Base-by-base conservation (phyloP, 2,888 invertebrate species). In the Macrophya alboannulata region DNA sequence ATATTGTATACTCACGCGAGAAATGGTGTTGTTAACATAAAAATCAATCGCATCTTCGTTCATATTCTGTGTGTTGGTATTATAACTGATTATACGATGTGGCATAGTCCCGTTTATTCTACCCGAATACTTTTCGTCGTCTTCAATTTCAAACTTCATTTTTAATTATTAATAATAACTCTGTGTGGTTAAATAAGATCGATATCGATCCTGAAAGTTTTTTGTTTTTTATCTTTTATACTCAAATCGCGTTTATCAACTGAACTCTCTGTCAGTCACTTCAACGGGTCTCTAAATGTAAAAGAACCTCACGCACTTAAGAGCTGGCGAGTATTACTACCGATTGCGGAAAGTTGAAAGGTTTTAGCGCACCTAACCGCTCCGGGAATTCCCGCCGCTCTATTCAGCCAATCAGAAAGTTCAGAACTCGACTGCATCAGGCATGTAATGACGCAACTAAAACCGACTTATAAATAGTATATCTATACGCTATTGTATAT, bases 261-360 rank as follows among this genome's bases (percentile, higher is more conserved):
- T 55, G 1, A 55, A 55, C 55, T n/a, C n/a, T 55, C 6, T n/a
- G n/a, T 55, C 0, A 55, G 10, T 8, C 6, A 1, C 1, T n/a
- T 8, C 55, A 8, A n/a, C 10, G n/a, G 1, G n/a, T 55, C n/a
- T 55, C n/a, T 55, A n/a, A n/a, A 17, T 55, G n/a, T n/a, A n/a
- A 68, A 37, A 68, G 81, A 25, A 21, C 81, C 59, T 59, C 81
- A 62, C 43, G 51, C 59, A 5, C 62, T 81, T 43, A 62, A 37
- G 81, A 40, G 25, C 81, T 81, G 62, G 81, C 59, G 40, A 62
- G 81, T 40, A 51, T 91, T 4, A 93, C 90, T 81, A 89, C 90
- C 31, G 92, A 90, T 79, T 92, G 92, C 62, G 93, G 92, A 9
- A 89, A 90, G 62, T 90, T 90, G 86, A 90, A 91, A 25, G 90